These are phyloP conservation scores for Nansenia antarctica DNA, from an alignment of 2,113 vertebrate genomes.

Conservation along the genomic window DNA sequence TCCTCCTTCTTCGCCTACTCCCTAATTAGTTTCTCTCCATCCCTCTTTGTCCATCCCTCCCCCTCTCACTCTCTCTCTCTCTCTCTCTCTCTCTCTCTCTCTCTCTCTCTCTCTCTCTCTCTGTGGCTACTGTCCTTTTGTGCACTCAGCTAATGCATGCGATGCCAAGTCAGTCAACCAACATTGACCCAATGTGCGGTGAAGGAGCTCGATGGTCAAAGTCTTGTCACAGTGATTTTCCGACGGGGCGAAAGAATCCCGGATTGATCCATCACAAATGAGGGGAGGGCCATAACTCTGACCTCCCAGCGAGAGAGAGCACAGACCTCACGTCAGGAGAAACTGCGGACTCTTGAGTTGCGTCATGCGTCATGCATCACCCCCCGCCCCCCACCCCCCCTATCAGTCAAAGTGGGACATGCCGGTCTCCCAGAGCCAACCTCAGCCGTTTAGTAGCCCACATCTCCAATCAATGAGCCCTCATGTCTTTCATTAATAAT, in stretches of 20 bases:
- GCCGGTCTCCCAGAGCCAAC: background rate
- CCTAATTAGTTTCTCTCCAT: constrained; percentile 7
- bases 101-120: constrained; percentile 15
- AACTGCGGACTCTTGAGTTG: background rate
- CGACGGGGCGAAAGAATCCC: background rate
- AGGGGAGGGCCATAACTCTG: background rate
- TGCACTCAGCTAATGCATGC: background rate
- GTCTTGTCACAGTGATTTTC: background rate
- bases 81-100: background rate
- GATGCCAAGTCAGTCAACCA: background rate
- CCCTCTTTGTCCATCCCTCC: background rate
- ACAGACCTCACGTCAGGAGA: background rate
- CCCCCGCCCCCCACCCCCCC: background rate
- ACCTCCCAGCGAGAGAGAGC: background rate
- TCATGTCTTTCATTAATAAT: constrained; percentile 21
- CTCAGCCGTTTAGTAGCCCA: background rate
- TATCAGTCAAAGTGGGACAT: background rate
- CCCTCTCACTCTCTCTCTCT: background rate
- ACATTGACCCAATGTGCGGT: background rate
- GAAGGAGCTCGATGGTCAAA: background rate
- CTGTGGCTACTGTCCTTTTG: background rate
- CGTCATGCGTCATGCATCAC: background rate
- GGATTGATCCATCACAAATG: background rate
- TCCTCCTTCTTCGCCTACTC: background rate
- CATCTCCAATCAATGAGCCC: constrained; percentile 10